Conservation (phyloP, 2,113 vertebrate species). For the Hydrochoerus hydrochaeris region DNA sequence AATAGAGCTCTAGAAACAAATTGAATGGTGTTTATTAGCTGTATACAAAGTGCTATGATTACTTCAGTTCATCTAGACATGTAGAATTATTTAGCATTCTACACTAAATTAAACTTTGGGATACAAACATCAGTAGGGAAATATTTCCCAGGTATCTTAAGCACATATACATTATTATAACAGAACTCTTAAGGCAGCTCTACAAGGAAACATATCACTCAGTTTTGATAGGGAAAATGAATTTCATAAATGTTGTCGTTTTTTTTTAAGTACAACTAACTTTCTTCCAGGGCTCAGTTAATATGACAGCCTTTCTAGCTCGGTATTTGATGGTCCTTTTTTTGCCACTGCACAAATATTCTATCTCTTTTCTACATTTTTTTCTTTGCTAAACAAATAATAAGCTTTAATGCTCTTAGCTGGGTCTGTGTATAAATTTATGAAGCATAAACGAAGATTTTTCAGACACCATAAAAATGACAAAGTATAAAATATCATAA, state of each 20-base stretch:
- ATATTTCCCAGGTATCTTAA: constrained; percentile 81
- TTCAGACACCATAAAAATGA: neutral
- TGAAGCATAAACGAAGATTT: constrained; percentile 20
- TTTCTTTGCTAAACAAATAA: constrained; percentile 2
- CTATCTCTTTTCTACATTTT: neutral
- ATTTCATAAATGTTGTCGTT: neutral
- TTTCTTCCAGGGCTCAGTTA: neutral
- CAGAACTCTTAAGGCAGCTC: constrained; percentile 35
- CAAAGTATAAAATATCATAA: constrained; percentile 1
- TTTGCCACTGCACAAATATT: neutral
- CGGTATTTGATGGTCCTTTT: constrained; percentile 61
- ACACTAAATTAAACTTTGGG: constrained; percentile 63
- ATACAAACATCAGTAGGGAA: constrained; percentile 77
- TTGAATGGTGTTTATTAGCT: constrained; percentile 53
- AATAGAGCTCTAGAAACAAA: constrained; percentile 57
- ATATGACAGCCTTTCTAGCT: constrained; percentile 58
- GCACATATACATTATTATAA: constrained; percentile 76
- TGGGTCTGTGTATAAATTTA: constrained; percentile 34
- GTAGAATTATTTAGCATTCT: constrained; percentile 69
- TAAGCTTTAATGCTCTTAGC: neutral
- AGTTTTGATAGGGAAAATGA: constrained; percentile 28
- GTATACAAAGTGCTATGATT: constrained; percentile 51
- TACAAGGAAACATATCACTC: constrained; percentile 38
- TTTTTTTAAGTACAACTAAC: constrained; percentile 52
- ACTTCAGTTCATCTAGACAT: constrained; percentile 64